A percentile compares a stretch with the other conserved stretches of the same genome.
phyloP scores from a whole-genome alignment of 2,113 vertebrate genomes.

The Accipiter virgatus region DNA sequence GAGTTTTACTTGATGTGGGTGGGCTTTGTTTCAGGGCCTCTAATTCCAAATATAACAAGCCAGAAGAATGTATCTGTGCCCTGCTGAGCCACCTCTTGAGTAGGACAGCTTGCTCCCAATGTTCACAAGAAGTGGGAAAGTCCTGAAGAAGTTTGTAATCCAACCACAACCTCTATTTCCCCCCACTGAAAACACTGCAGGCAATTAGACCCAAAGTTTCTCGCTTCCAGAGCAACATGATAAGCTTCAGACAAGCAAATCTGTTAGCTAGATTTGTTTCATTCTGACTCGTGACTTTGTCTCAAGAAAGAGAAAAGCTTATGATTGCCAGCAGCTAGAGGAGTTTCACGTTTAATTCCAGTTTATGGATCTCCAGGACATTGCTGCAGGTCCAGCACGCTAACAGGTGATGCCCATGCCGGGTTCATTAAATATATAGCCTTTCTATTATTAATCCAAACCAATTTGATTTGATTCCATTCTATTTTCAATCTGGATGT shows the following conservation, averaged over 20 bases:
- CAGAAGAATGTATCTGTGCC: background rate
- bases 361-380: background rate
- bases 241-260: background rate
- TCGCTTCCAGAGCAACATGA: background rate
- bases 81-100: background rate
- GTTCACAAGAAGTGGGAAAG: background rate
- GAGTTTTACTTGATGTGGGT: background rate
- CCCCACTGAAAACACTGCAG: background rate
- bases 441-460: background rate
- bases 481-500: constrained; percentile 12
- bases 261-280: background rate
- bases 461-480: background rate
- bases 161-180: background rate
- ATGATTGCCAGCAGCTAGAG: background rate
- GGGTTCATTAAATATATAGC: background rate
- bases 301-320: background rate
- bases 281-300: background rate
- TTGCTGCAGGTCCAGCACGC: background rate
- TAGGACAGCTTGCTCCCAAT: background rate
- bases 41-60: background rate
- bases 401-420: background rate
- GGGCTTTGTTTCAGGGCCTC: background rate
- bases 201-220: background rate
- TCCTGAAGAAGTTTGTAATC: background rate
- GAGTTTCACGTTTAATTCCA: background rate